phyloP scores from a whole-genome alignment of 2,797 vertebrate species.

The Enteromius viviparus region DNA sequence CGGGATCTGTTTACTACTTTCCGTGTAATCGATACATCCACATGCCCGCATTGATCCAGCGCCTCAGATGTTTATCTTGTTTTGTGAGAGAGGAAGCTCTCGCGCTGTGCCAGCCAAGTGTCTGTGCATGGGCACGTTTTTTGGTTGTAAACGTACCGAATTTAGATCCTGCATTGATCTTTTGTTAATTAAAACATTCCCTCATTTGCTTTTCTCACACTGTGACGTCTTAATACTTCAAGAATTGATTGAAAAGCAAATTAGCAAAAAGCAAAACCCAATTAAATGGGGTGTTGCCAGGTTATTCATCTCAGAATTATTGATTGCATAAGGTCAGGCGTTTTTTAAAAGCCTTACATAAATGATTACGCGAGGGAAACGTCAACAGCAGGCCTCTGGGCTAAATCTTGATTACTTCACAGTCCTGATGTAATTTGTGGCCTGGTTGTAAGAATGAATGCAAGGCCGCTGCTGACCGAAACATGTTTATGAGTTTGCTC shows the following conservation, averaged over 20 bases:
- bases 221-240: background rate
- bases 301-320: conserved; percentile 18
- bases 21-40: conserved; percentile 43
- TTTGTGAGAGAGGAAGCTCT: conserved; percentile 27
- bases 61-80: conserved; percentile 19
- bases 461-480: background rate
- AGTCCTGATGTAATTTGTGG: conserved; percentile 1
- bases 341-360: conserved; percentile 32
- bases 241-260: conserved; percentile 17
- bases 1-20: conserved; percentile 23
- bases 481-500: conserved; percentile 3
- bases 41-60: conserved; percentile 21
- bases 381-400: background rate
- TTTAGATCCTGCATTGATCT: background rate
- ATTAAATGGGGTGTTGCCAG: background rate
- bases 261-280: background rate
- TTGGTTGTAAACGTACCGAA: background rate
- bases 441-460: background rate
- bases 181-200: conserved; percentile 1
- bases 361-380: background rate
- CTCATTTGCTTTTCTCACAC: background rate
- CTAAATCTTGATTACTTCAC: conserved; percentile 27
- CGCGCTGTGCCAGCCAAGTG: background rate
- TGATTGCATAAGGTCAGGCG: conserved; percentile 30
- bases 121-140: background rate